A percentile compares a stretch with the other conserved stretches of the same genome.
These are phyloP conservation scores for Ciconia nigra DNA, from an alignment of 2,797 vertebrate species.

Conservation along the genomic window DNA sequence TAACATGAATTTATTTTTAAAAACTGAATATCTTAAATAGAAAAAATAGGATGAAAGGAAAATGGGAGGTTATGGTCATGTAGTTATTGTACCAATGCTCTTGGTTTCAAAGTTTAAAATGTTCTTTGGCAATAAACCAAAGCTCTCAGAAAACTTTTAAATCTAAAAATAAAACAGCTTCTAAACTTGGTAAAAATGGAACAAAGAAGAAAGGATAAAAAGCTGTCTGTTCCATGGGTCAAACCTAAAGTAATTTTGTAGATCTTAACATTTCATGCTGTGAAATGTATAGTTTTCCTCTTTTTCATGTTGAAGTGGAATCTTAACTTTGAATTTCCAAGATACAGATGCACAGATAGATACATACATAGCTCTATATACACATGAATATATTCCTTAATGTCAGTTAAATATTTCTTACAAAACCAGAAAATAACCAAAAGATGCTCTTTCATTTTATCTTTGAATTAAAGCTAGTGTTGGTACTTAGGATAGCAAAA, in stretches of 20 bases:
- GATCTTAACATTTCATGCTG: background rate
- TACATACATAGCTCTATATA: background rate
- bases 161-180: background rate
- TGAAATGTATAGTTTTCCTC: background rate
- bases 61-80: background rate
- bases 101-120: background rate
- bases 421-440: background rate
- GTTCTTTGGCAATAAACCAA: background rate
- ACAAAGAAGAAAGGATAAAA: background rate
- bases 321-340: background rate
- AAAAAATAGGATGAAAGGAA: background rate
- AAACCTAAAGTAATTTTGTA: background rate
- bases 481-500: background rate
- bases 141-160: background rate
- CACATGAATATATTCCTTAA: background rate
- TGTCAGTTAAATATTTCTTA: background rate
- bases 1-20: background rate
- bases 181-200: background rate
- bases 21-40: background rate
- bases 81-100: background rate
- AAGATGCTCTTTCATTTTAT: background rate
- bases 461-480: background rate
- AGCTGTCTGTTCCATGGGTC: background rate
- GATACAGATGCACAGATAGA: background rate
- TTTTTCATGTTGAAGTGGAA: background rate